Conservation (phyloP, 1,140 invertebrate genomes). For the Leptoteleia sp. region DNA sequence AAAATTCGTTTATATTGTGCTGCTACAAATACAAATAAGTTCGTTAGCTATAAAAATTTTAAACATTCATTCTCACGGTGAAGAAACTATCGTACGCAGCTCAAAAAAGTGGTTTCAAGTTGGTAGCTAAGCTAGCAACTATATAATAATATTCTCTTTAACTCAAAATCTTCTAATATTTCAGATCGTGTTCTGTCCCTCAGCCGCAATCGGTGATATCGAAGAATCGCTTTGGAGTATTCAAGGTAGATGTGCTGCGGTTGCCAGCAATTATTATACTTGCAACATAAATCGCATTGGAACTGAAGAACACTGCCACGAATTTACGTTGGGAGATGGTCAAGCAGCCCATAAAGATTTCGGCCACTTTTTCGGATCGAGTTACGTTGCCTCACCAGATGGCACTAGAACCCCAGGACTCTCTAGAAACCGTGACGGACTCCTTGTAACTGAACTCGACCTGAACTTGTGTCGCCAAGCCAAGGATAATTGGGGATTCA, state of each 20-base stretch:
- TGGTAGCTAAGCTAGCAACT: too few species aligned
- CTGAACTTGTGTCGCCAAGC: constrained; percentile 97
- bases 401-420: constrained; percentile 94
- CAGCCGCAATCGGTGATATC: constrained; percentile 90
- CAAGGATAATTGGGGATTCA: constrained; percentile 97
- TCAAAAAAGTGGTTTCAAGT: too few species aligned
- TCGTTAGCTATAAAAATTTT: too few species aligned
- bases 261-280: constrained; percentile 97
- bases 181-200: constrained; percentile 98
- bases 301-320: constrained; percentile 92
- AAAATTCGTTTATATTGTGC: too few species aligned
- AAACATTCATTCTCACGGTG: too few species aligned
- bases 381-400: constrained; percentile 96
- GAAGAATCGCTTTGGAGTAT: constrained; percentile 98
- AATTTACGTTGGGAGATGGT: constrained; percentile 97
- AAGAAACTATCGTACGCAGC: too few species aligned
- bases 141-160: too few species aligned
- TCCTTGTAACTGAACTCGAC: constrained; percentile 96
- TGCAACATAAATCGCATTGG: constrained; percentile 98
- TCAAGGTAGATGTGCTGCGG: constrained; percentile 97
- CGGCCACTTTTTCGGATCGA: constrained; percentile 98
- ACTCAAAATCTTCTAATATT: too few species aligned
- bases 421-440: constrained; percentile 91
- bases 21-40: too few species aligned
- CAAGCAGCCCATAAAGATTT: constrained; percentile 95